These are phyloP conservation scores for Mongoloraphidia duomilia DNA, from an alignment of 2,888 invertebrate species.

Conservation along the genomic window DNA sequence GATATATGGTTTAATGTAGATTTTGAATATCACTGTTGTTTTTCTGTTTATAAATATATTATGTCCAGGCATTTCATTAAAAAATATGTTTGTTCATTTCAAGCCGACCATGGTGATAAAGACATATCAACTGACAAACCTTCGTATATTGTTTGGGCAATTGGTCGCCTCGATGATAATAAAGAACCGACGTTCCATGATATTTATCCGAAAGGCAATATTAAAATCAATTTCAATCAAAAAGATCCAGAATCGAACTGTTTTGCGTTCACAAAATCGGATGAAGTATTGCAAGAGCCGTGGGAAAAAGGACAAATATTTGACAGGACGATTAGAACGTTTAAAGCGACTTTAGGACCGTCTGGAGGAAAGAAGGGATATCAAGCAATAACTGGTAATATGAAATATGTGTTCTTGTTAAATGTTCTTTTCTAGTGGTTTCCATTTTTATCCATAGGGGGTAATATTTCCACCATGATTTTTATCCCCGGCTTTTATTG, in stretches of 20 bases:
- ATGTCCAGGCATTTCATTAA: too few relatives aligned
- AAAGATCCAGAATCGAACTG: conserved; percentile 55
- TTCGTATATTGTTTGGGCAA: conserved; percentile 64
- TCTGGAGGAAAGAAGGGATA: conserved; percentile 70
- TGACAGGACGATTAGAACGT: conserved; percentile 58
- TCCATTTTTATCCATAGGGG: not conserved
- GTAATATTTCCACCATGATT: not conserved
- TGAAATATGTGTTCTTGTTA: not conserved
- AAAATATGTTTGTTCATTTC: conserved; percentile 11
- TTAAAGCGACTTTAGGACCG: conserved; percentile 70
- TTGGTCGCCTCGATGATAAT: conserved; percentile 62
- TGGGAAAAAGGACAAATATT: conserved; percentile 52
- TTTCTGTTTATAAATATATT: too few relatives aligned
- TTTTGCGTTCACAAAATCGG: conserved; percentile 48
- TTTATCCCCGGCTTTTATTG: not conserved
- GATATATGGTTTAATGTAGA: too few relatives aligned
- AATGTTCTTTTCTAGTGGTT: not conserved
- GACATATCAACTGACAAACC: conserved; percentile 48
- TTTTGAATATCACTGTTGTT: too few relatives aligned
- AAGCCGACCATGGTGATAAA: conserved; percentile 66
- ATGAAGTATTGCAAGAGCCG: conserved; percentile 25
- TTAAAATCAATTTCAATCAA: conserved; percentile 49
- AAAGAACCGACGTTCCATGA: conserved; percentile 75
- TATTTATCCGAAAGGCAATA: conserved; percentile 56
- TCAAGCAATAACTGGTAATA: conserved; percentile 49